Evolutionary conservation across 2,888 invertebrate species (phyloP).

Genomic region (Holacanthella duospinosa): DNA sequence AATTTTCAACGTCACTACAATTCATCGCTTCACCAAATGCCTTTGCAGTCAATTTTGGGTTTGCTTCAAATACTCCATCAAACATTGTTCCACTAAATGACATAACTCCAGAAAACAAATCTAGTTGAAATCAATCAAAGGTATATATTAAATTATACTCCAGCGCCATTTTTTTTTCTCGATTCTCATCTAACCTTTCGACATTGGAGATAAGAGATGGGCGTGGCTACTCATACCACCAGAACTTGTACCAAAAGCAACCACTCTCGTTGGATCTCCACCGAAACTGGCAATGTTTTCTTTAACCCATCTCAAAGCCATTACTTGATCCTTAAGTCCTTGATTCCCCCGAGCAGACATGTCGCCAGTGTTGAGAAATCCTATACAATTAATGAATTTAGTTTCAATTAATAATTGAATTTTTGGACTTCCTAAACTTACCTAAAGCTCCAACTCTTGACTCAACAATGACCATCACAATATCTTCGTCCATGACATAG

Average conservation of each 20-base stretch:
- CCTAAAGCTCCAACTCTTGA: conserved; percentile 8
- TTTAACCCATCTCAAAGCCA: conserved; percentile 1
- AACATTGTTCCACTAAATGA: conserved; percentile 9
- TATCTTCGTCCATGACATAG: conserved; percentile 11
- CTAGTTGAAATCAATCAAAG: no score
- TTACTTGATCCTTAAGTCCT: conserved; percentile 4
- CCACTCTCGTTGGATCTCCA: conserved; percentile 2
- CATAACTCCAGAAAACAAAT: conserved; percentile 6
- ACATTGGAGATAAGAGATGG: conserved; percentile 11
- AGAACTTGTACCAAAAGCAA: conserved; percentile 9
- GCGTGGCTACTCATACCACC: conserved; percentile 2
- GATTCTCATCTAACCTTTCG: not conserved
- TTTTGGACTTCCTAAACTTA: not conserved
- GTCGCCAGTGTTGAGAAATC: conserved; percentile 3
- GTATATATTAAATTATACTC: not conserved
- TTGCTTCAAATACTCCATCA: no score
- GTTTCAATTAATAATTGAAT: not conserved
- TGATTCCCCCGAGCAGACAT: not conserved
- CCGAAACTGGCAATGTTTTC: conserved; percentile 2
- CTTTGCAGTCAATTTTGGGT: no score
- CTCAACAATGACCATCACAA: conserved; percentile 7
- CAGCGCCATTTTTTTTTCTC: not conserved
- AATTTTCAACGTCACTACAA: no score
- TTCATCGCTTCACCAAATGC: not conserved
- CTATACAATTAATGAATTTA: not conserved